These are phyloP conservation scores for Azemiops feae DNA, from an alignment of 2,113 vertebrate genomes.

Conservation along the genomic window DNA sequence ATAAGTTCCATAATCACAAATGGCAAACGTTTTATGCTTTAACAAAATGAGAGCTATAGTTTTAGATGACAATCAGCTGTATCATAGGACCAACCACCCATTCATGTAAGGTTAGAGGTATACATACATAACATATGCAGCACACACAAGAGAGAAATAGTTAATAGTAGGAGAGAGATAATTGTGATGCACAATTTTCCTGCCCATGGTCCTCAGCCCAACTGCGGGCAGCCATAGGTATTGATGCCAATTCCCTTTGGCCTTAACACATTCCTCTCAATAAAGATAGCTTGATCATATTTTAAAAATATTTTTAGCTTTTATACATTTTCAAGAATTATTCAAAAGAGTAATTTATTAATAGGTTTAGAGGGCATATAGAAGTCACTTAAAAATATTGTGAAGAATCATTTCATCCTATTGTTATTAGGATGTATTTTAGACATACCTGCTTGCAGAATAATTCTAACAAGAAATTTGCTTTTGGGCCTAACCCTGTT, in stretches of 20 bases:
- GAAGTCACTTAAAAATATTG: background rate
- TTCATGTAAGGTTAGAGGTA: background rate
- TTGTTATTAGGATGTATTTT: background rate
- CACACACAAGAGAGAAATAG: background rate
- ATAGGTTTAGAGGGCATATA: background rate
- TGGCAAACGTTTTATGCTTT: background rate
- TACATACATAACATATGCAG: background rate
- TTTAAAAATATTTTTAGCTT: background rate
- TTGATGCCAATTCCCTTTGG: background rate
- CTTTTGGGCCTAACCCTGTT: background rate
- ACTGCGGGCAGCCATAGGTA: background rate
- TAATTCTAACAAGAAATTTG: background rate
- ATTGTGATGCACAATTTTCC: background rate
- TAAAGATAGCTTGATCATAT: background rate
- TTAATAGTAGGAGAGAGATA: background rate
- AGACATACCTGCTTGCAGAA: background rate
- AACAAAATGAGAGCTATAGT: background rate
- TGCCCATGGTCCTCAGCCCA: background rate
- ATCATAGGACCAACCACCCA: background rate
- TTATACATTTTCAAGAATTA: background rate
- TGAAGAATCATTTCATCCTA: background rate
- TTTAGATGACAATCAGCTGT: background rate
- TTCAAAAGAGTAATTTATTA: background rate
- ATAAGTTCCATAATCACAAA: background rate
- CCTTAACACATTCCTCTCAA: too few species aligned